Evolutionary conservation across 1,140 invertebrate genomes (phyloP), one percentile per base, ranked within the genome.

Genomic region (Dinoponera quadriceps): DNA sequence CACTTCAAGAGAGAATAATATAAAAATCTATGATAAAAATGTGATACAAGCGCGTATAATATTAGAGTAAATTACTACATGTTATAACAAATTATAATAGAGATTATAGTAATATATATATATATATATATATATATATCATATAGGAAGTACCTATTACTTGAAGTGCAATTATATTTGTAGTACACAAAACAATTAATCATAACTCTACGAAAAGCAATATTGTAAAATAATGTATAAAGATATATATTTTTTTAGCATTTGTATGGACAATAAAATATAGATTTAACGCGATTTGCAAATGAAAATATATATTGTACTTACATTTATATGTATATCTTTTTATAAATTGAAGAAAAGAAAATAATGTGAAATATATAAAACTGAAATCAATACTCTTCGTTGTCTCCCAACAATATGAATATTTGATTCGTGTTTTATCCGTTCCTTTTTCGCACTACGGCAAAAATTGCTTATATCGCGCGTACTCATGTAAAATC

Each of bases 91-190:
- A 57, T 27, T 38, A 44, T 2, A 57, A 71, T 38, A 16, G 4
- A 18, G 18, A 62, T 49, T 62, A 11, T 49, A 5, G 14, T 5
- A 54, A 11, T 66, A 25, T 44, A 33, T 54, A n/a, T n/a, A n/a
- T n/a, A n/a, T n/a, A n/a, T n/a, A n/a, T n/a, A n/a, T n/a, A n/a
- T n/a, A n/a, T n/a, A n/a, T n/a, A n/a, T n/a, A n/a, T n/a, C n/a
- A n/a, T n/a, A n/a, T n/a, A 11, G 57, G 7, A 72, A 63, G 48
- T 73, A n/a, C n/a, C 16, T 49, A 62, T 74, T n/a, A 48, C 29
- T 33, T 7, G n/a, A 82, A 85, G 49, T 82, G 55, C 48, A 84
- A 51, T 25, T 55, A 82, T 80, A 85, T 85, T 83, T 48, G 29
- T 54, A 59, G 57, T 55, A 54, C 66, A 82, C 44, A 74, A 38